Percentiles rank a stretch among this genome's conserved stretches.
Evolutionary conservation across 2,888 invertebrate genomes (phyloP).

Genomic region (Plebejus melissa): DNA sequence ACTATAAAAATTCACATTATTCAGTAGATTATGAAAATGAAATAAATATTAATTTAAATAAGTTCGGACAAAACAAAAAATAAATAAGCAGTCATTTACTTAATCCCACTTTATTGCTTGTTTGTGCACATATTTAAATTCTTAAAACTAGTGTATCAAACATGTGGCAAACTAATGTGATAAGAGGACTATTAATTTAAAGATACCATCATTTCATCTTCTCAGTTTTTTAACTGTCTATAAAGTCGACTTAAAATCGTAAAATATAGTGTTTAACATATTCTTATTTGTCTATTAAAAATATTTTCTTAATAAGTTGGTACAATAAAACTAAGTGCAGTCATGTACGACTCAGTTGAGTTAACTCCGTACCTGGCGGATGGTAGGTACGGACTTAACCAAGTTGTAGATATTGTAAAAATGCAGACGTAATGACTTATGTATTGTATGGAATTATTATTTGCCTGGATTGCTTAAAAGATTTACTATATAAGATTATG

Average conservation of each 20-base stretch:
- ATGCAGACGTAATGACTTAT: neutral
- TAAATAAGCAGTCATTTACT: neutral
- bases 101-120: constrained; percentile 5
- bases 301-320: too few species aligned
- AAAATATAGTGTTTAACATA: neutral
- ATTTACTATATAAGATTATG: neutral
- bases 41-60: too few species aligned
- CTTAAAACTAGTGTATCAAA: neutral
- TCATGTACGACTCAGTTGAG: too few species aligned
- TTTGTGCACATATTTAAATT: neutral
- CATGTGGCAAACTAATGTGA: neutral
- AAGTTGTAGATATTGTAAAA: neutral
- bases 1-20: too few species aligned
- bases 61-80: neutral
- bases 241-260: neutral
- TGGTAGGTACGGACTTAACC: too few species aligned
- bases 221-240: neutral
- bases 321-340: too few species aligned
- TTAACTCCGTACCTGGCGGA: too few species aligned
- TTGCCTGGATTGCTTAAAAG: neutral
- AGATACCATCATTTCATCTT: neutral
- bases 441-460: neutral
- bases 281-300: too few species aligned
- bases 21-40: too few species aligned
- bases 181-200: neutral